These are phyloP conservation scores for Drosophila suboccidentalis DNA, from an alignment of 2,888 invertebrate species.

Conservation along the genomic window DNA sequence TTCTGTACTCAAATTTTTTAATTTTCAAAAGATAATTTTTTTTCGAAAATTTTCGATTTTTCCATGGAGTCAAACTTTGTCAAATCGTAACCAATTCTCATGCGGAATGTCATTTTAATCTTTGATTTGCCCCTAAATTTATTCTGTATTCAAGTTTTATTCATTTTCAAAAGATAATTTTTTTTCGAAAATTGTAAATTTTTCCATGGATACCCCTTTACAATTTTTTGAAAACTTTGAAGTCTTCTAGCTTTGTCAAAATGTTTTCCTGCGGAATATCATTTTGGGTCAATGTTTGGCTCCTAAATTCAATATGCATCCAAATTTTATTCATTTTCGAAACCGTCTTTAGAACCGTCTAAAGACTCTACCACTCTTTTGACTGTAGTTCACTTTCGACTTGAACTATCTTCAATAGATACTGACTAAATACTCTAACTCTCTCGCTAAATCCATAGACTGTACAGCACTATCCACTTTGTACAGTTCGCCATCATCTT, in stretches of 20 bases:
- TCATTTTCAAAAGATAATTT: background rate
- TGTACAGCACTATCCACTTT: conserved; percentile 23
- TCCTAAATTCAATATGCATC: background rate
- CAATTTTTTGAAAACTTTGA: background rate
- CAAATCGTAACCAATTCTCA: background rate
- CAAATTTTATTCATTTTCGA: background rate
- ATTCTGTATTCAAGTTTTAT: background rate
- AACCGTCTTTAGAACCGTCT: background rate
- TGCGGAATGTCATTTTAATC: background rate
- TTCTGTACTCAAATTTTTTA: background rate
- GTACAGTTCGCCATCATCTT: conserved; percentile 20
- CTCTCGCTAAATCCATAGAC: background rate
- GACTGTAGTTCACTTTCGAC: too few relatives aligned
- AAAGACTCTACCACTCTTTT: background rate
- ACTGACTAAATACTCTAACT: background rate
- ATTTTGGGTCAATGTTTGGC: background rate
- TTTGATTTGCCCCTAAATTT: background rate
- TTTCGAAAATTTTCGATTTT: too few relatives aligned
- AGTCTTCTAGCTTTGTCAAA: background rate
- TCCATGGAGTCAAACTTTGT: background rate
- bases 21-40: background rate
- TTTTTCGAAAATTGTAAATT: background rate
- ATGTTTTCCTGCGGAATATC: background rate
- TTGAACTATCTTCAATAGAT: background rate
- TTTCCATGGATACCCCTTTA: too few relatives aligned